phyloP scores from a whole-genome alignment of 2,113 vertebrate species.

The Lepus timidus region DNA sequence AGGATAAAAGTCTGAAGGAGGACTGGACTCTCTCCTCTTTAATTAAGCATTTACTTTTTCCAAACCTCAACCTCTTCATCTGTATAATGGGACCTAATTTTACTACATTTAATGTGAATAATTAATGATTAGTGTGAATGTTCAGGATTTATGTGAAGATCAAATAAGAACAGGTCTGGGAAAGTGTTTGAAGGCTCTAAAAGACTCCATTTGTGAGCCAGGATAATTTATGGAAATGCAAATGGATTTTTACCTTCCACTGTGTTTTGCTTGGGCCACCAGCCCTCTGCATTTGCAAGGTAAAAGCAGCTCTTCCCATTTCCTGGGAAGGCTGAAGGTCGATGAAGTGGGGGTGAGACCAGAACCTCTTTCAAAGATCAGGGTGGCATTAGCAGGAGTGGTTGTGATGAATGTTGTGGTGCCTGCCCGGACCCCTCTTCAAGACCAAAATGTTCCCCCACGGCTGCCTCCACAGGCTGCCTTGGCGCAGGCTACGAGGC shows the following conservation, averaged over 20 bases:
- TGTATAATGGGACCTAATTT: no score
- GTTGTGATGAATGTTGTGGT: no score
- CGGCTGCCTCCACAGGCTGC: background rate
- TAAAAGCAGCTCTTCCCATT: background rate
- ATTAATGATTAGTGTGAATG: background rate
- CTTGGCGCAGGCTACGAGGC: background rate
- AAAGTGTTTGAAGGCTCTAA: slow-evolving; percentile 6
- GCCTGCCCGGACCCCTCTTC: background rate
- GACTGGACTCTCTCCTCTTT: background rate
- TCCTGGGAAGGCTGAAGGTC: background rate
- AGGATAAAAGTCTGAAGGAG: background rate
- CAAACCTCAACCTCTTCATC: no score
- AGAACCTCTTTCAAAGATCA: background rate
- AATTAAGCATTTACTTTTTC: background rate
- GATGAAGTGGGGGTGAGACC: background rate
- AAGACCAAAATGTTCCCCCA: background rate
- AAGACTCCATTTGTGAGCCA: background rate
- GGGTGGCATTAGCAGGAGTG: rapidly evolving
- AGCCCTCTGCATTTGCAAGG: background rate
- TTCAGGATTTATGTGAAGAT: background rate
- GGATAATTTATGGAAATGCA: background rate
- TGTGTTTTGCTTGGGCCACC: background rate
- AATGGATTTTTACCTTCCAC: background rate
- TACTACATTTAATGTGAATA: rapidly evolving
- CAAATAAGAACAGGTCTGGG: background rate